Evolutionary conservation across 2,113 vertebrate species (phyloP), one percentile per base, ranked within the genome.

Genomic region (Strix uralensis): DNA sequence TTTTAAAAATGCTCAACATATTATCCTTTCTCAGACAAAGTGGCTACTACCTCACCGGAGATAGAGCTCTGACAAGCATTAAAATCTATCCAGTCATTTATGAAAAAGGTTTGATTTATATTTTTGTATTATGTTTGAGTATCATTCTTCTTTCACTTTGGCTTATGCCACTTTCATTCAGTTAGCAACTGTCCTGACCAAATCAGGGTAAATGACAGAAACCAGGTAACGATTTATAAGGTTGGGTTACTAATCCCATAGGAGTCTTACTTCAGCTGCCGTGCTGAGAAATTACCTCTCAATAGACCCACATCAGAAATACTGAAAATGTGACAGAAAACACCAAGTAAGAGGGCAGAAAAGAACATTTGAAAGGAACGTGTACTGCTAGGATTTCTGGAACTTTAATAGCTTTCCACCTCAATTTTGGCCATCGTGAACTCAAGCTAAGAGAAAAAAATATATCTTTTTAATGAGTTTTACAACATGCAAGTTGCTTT

Each of bases 341-440:
- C 87, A 95, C 94, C 86, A 92, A 71, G 87, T 86, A 93, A 96
- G 92, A 91, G 71, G 81, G 79, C 72, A 97, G 90, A 97, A 96
- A 91, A 95, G 95, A 97, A 90, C 94, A 77, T 97, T 97, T 94
- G 95, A 97, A 97, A 96, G 83, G 94, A 97, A 87, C 86, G 4
- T 81, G 90, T 96, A 95, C 94, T 96, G 96, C 95, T 97, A 97
- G 96, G 96, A 96, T 97, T 98, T 98, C 95, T 97, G 97, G 96
- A 97, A 97, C 96, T 98, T 98, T 98, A 98, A 98, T 98, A 98
- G 97, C 95, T 98, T 98, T 98, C 97, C 95, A 98, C 97, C 95
- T 98, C 97, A 97, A 96, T 97, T 98, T 97, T 97, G 97, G 96
- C 96, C 93, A 98, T 98, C 95, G 30, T 93, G 97, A 97, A 97